phyloP scores from a whole-genome alignment of 1,140 invertebrate species.

The Elysia chlorotica region DNA sequence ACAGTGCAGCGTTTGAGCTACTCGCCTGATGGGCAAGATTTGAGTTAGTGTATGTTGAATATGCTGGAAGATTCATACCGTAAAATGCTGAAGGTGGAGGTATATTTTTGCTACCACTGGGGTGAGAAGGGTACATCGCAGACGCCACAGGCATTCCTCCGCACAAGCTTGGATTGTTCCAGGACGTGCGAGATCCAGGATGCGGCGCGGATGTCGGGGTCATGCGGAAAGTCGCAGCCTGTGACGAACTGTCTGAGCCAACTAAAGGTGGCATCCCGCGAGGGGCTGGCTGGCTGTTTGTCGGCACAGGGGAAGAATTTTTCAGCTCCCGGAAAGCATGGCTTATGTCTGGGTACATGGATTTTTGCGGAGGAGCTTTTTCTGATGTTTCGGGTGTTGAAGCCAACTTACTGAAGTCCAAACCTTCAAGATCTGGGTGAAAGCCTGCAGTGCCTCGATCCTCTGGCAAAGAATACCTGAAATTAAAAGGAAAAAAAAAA shows the following conservation, averaged over 20 bases:
- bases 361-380: background rate
- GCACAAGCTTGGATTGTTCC: no score
- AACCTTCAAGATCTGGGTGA: constrained; percentile 39
- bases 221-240: background rate
- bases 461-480: background rate
- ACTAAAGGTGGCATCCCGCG: background rate
- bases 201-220: background rate
- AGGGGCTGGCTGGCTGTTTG: background rate
- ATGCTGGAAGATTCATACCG: no score
- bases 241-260: background rate
- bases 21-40: no score
- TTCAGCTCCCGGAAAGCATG: constrained; percentile 43
- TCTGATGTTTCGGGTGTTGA: no score
- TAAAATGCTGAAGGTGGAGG: no score
- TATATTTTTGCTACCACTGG: no score
- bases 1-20: no score
- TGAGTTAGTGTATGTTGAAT: no score
- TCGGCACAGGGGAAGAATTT: background rate
- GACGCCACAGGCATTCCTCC: no score
- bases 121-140: no score
- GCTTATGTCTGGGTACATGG: constrained; percentile 51
- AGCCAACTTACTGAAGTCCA: constrained; percentile 37
- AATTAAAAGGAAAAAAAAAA: background rate
- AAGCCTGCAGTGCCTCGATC: constrained; percentile 15
- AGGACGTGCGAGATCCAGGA: no score